These are phyloP conservation scores for Hemitrygon akajei DNA, from an alignment of 2,797 vertebrate species.

Conservation along the genomic window DNA sequence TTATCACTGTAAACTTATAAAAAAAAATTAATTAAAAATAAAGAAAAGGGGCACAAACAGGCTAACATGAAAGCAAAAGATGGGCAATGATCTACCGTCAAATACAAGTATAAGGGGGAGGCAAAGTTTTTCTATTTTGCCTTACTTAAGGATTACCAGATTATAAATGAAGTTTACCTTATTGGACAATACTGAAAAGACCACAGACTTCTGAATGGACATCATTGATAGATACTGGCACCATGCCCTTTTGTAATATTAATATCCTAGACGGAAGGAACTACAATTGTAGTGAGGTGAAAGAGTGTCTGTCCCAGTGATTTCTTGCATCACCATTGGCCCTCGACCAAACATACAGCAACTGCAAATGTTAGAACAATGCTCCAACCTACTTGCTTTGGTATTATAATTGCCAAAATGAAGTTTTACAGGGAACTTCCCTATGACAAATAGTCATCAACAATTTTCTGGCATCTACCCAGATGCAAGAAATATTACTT, in stretches of 20 bases:
- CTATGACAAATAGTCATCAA: slow-evolving; percentile 62
- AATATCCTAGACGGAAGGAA: slow-evolving; percentile 63
- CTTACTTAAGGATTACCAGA: slow-evolving; percentile 54
- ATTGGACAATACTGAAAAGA: slow-evolving; percentile 59
- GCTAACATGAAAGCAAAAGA: slow-evolving; percentile 40
- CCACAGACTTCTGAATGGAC: slow-evolving; percentile 57
- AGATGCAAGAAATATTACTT: slow-evolving; percentile 64
- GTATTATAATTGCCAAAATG: slow-evolving; percentile 61
- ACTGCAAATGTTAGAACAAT: slow-evolving; percentile 50
- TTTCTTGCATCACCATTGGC: slow-evolving; percentile 57
- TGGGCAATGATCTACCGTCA: slow-evolving; percentile 52
- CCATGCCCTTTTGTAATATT: slow-evolving; percentile 58
- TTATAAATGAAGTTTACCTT: slow-evolving; percentile 46
- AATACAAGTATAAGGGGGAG: slow-evolving; percentile 58
- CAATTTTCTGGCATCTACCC: slow-evolving; percentile 57
- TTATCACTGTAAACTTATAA: too few relatives aligned
- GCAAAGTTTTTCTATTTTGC: slow-evolving; percentile 60
- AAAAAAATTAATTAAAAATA: too few relatives aligned
- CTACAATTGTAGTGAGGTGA: slow-evolving; percentile 63
- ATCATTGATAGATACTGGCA: slow-evolving; percentile 57
- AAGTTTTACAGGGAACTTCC: slow-evolving; percentile 74
- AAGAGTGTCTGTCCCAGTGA: slow-evolving; percentile 49
- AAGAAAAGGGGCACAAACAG: too few relatives aligned
- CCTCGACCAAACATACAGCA: slow-evolving; percentile 52
- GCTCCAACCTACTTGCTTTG: slow-evolving; percentile 57